These are phyloP conservation scores for Platynereis dumerilii DNA, from an alignment of 2,888 invertebrate genomes.

Conservation along the genomic window DNA sequence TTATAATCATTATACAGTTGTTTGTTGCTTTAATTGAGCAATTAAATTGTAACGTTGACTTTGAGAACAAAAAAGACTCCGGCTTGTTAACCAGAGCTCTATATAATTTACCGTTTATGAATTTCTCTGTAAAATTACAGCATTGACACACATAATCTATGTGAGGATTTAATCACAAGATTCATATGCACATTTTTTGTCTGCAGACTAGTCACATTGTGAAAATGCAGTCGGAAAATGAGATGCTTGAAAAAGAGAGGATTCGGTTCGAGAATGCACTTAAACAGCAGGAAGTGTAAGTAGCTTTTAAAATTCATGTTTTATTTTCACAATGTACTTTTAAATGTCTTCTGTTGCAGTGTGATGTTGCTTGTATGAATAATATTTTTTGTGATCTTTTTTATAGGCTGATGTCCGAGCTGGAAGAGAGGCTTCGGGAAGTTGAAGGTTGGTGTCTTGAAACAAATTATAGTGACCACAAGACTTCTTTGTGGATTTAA, in stretches of 20 bases:
- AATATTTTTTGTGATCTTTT: too few relatives aligned
- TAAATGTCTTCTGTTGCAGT: background rate
- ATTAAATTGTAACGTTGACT: too few relatives aligned
- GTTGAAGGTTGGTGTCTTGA: constrained; percentile 46
- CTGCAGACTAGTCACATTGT: constrained; percentile 43
- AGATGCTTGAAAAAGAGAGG: constrained; percentile 43
- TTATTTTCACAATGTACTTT: background rate
- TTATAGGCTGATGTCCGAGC: constrained; percentile 42
- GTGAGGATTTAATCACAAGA: too few relatives aligned
- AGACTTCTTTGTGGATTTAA: background rate
- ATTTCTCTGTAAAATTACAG: too few relatives aligned
- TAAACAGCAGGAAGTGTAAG: constrained; percentile 43
- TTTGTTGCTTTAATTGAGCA: too few relatives aligned
- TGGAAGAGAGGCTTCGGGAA: constrained; percentile 49
- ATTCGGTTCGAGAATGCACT: constrained; percentile 42
- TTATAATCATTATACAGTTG: too few relatives aligned
- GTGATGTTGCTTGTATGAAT: too few relatives aligned
- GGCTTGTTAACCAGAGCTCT: too few relatives aligned
- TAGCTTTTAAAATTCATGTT: too few relatives aligned
- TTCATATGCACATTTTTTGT: background rate
- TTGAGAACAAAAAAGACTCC: too few relatives aligned
- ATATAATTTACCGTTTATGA: too few relatives aligned
- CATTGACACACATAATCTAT: too few relatives aligned
- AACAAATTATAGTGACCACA: background rate
- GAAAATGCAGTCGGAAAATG: constrained; percentile 41